phyloP scores from a whole-genome alignment of 1,140 invertebrate species.

The Drosophila eugracilis region DNA sequence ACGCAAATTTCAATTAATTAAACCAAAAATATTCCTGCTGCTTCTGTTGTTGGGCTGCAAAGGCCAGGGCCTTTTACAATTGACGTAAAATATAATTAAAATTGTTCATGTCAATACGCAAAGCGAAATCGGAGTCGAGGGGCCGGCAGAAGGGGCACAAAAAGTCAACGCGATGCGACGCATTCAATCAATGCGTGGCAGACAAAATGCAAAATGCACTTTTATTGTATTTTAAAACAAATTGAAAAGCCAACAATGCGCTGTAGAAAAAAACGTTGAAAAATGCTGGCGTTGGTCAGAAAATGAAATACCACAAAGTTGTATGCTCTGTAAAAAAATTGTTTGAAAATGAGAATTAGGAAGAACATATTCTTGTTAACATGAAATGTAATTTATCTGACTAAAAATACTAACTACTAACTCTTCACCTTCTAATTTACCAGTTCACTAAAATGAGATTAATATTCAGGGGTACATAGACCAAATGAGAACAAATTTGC shows the following conservation, averaged over 20 bases:
- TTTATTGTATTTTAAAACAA: conserved; percentile 83
- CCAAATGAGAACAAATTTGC: neutral
- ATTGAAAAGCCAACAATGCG: conserved; percentile 71
- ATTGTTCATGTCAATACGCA: conserved; percentile 71
- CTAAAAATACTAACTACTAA: neutral
- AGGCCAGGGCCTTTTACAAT: conserved; percentile 68
- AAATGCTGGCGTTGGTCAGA: conserved; percentile 11
- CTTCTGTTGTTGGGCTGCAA: conserved; percentile 51
- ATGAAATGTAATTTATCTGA: neutral
- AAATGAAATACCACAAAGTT: conserved; percentile 21
- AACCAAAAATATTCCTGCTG: conserved; percentile 71
- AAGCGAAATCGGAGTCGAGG: conserved; percentile 22
- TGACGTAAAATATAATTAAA: conserved; percentile 83
- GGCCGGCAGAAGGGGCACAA: neutral
- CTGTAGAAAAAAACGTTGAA: conserved; percentile 30
- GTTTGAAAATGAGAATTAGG: neutral
- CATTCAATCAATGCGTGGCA: conserved; percentile 79
- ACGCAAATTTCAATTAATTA: conserved; percentile 80
- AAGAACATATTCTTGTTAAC: neutral
- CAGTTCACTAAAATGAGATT: neutral
- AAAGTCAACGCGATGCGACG: conserved; percentile 50
- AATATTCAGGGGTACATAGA: neutral
- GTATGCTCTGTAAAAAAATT: conserved; percentile 27
- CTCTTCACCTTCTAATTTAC: neutral
- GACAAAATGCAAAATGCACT: conserved; percentile 78